A percentile compares a stretch with the other conserved stretches of the same genome.
Conservation (phyloP, 2,888 invertebrate species). For the Caenorhabditis sp. region DNA sequence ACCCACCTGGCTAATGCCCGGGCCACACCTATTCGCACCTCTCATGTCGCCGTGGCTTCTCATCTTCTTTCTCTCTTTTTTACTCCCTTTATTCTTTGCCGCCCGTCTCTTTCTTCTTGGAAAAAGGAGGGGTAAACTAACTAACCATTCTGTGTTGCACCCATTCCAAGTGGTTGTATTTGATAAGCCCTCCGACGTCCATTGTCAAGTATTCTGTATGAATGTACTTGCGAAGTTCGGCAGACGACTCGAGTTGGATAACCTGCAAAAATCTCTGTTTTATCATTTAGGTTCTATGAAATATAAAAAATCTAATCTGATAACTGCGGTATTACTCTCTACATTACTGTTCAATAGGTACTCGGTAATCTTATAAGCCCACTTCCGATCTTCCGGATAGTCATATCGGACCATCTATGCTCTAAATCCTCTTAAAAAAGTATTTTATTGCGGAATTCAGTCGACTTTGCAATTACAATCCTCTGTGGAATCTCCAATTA, state of each 20-base stretch:
- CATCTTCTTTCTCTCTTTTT: conserved; percentile 25
- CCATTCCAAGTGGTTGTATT: conserved; percentile 96
- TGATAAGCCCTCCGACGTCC: conserved; percentile 92
- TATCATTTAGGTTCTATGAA: neutral
- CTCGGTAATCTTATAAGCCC: conserved; percentile 4
- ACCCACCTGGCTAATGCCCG: conserved; percentile 44
- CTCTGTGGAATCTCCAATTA: conserved; percentile 30
- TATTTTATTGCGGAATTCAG: conserved; percentile 6
- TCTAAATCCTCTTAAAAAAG: conserved; percentile 18
- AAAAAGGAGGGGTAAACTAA: conserved; percentile 13
- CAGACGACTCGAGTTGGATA: conserved; percentile 90
- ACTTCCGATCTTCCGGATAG: neutral
- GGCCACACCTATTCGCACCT: conserved; percentile 61
- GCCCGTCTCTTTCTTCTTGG: conserved; percentile 32
- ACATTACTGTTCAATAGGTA: neutral
- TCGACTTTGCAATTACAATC: neutral
- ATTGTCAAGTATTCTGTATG: conserved; percentile 89
- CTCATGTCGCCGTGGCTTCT: conserved; percentile 43
- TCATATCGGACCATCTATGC: conserved; percentile 14
- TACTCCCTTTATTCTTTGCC: conserved; percentile 24
- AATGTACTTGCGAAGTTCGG: conserved; percentile 92
- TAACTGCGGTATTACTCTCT: neutral
- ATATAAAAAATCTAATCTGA: conserved; percentile 20
- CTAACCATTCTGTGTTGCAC: conserved; percentile 95
- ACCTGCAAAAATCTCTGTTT: conserved; percentile 84